A percentile compares a stretch with the other conserved stretches of the same genome.
phyloP scores from a whole-genome alignment of 1,140 invertebrate species.

The Drosophila kurseongensis region DNA sequence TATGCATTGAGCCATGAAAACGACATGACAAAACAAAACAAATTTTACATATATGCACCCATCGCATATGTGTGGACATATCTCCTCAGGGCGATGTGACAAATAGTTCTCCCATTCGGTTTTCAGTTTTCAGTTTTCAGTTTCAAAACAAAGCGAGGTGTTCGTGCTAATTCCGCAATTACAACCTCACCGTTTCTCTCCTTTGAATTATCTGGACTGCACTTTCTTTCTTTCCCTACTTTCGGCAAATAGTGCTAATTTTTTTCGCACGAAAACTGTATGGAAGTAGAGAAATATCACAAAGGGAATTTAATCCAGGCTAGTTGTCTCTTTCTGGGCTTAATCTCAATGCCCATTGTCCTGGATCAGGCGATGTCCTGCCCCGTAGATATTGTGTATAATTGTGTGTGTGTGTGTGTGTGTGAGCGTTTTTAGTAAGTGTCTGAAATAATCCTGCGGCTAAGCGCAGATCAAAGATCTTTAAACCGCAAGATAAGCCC shows the following conservation, averaged over 20 bases:
- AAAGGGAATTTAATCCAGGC: conserved; percentile 69
- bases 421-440: conserved; percentile 59
- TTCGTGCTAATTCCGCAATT: conserved; percentile 80
- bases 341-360: conserved; percentile 70
- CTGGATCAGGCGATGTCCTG: conserved; percentile 40
- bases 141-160: conserved; percentile 66
- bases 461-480: conserved; percentile 81
- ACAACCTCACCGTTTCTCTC: conserved; percentile 12
- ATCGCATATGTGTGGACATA: conserved; percentile 33
- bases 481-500: conserved; percentile 68
- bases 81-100: conserved; percentile 51
- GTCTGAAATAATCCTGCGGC: conserved; percentile 75
- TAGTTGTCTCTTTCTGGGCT: conserved; percentile 33
- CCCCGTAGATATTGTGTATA: conserved; percentile 18
- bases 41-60: conserved; percentile 68
- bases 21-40: conserved; percentile 84
- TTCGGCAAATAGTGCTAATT: conserved; percentile 48
- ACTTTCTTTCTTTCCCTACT: background rate
- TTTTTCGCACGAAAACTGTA: conserved; percentile 67
- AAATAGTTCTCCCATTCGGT: conserved; percentile 50
- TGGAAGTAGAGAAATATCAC: background rate
- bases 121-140: conserved; percentile 50
- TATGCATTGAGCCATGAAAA: conserved; percentile 81
- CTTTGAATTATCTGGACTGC: background rate
- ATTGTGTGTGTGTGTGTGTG: conserved; percentile 20